Percentiles rank a stretch among this genome's conserved stretches.
These are phyloP conservation scores for Falco peregrinus DNA, from an alignment of 2,797 vertebrate genomes.

Conservation along the genomic window DNA sequence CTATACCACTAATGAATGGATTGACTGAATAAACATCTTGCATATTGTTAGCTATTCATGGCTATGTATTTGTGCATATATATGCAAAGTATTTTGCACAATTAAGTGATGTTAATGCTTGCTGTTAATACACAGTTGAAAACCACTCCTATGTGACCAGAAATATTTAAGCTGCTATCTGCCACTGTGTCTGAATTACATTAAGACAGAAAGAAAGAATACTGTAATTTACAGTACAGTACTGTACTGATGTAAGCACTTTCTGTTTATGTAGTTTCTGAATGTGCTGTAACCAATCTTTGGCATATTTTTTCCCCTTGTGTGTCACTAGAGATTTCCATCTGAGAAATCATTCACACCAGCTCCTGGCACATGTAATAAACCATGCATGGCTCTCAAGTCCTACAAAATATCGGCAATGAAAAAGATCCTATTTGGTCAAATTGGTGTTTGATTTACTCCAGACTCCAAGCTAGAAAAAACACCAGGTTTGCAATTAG, in stretches of 20 bases:
- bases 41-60: background rate
- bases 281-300: background rate
- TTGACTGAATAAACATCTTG: background rate
- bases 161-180: background rate
- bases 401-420: conserved; percentile 65
- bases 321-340: conserved; percentile 77
- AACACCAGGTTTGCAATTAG: conserved; percentile 75
- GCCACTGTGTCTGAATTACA: background rate
- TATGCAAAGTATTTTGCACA: background rate
- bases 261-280: conserved; percentile 22
- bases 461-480: conserved; percentile 34
- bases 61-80: background rate
- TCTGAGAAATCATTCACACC: conserved; percentile 77
- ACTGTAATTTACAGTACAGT: background rate
- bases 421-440: conserved; percentile 79
- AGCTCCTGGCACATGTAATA: conserved; percentile 82
- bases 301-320: background rate
- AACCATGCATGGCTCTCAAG: conserved; percentile 75
- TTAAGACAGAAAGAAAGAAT: conserved; percentile 20
- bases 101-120: background rate
- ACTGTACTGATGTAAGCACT: background rate
- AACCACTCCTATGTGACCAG: background rate
- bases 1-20: background rate
- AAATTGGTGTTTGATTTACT: conserved; percentile 75
- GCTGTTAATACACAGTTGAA: background rate